Evolutionary conservation across 2,113 vertebrate genomes (phyloP).

Genomic region (Lamprologus speciosus): DNA sequence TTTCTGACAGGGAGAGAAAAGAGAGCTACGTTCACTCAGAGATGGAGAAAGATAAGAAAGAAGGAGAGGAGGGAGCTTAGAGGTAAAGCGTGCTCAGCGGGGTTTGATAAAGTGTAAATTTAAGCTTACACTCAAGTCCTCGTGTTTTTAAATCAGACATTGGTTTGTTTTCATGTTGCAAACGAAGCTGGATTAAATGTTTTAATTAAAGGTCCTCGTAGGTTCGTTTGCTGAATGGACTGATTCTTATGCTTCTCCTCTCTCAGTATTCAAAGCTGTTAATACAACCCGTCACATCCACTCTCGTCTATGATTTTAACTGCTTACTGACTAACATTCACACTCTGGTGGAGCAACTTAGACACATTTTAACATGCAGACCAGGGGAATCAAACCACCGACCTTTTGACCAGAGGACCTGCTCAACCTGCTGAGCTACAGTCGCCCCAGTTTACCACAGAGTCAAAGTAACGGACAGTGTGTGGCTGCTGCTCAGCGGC

Average conservation of each 20-base stretch:
- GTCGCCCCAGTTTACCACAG: background rate
- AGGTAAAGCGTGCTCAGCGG: background rate
- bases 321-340: background rate
- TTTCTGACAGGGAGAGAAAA: background rate
- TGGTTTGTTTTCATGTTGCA: background rate
- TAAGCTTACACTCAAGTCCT: background rate
- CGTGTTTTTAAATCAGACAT: background rate
- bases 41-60: background rate
- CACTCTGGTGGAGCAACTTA: background rate
- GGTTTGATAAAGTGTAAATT: background rate
- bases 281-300: rapidly evolving
- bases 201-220: background rate
- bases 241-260: background rate
- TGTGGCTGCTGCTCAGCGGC: background rate
- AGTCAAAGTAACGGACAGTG: background rate
- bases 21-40: background rate
- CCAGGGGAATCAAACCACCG: background rate
- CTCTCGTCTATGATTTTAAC: background rate
- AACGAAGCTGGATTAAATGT: background rate
- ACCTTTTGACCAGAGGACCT: rapidly evolving
- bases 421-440: background rate
- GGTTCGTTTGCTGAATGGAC: background rate
- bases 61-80: background rate
- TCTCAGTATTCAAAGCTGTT: background rate
- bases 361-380: background rate